Evolutionary conservation across 1,140 invertebrate species (phyloP).

Genomic region (Yoshiicerus persimilis): DNA sequence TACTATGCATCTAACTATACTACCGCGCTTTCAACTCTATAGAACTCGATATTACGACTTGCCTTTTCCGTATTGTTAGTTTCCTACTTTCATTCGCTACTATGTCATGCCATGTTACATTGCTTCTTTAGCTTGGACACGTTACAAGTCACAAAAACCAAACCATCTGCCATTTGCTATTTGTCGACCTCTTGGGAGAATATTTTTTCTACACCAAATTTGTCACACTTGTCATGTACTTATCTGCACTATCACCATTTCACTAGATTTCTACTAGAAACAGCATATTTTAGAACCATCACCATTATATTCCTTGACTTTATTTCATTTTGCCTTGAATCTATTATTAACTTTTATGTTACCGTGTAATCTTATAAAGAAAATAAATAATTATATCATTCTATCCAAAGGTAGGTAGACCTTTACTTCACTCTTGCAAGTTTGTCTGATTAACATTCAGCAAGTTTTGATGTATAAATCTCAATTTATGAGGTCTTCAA

Average conservation of each 20-base stretch:
- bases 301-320: no score
- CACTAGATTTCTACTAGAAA: background rate
- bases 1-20: no score
- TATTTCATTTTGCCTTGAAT: no score
- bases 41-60: background rate
- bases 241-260: background rate
- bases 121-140: background rate
- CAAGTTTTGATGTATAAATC: no score
- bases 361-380: no score
- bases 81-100: background rate
- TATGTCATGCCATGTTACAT: background rate
- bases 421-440: no score
- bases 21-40: background rate
- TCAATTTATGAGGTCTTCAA: no score
- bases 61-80: background rate
- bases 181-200: conserved; percentile 4
- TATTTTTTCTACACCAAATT: background rate
- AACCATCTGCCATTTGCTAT: background rate
- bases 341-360: no score
- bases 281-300: background rate
- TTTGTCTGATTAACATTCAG: no score
- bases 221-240: background rate
- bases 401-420: no score
- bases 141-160: background rate
- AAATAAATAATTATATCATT: no score